phyloP scores from a whole-genome alignment of 2,113 vertebrate species.

The Corythoichthys haematopterus region DNA sequence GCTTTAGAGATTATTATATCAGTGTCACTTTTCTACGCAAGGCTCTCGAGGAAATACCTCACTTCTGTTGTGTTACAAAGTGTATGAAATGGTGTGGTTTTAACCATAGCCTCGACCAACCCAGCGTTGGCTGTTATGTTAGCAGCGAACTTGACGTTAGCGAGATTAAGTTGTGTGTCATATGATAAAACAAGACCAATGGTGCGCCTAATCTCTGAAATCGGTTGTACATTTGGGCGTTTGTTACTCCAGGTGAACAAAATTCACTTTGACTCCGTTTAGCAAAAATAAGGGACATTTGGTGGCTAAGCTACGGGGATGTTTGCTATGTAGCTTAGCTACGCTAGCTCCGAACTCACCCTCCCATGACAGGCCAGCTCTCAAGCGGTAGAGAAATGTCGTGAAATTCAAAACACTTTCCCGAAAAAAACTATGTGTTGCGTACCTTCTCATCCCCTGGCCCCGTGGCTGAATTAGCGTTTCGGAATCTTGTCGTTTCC shows the following conservation, averaged over 20 bases:
- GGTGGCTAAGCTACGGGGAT: constrained; percentile 28
- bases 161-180: constrained; percentile 58
- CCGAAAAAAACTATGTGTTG: constrained; percentile 8
- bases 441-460: constrained; percentile 22
- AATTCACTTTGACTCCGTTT: neutral
- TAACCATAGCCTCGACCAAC: neutral
- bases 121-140: constrained; percentile 28
- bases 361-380: constrained; percentile 69
- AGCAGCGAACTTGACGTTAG: constrained; percentile 50
- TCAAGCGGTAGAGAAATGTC: constrained; percentile 42
- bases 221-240: neutral
- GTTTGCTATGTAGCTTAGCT: constrained; percentile 66
- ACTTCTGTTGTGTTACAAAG: neutral
- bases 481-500: constrained; percentile 16
- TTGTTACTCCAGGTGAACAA: neutral
- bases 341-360: constrained; percentile 65
- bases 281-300: neutral
- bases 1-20: constrained; percentile 18
- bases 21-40: constrained; percentile 19
- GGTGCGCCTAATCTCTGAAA: neutral
- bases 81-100: neutral
- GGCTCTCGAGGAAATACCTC: neutral
- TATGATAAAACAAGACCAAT: constrained; percentile 15
- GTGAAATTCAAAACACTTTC: constrained; percentile 50
- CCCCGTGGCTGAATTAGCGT: neutral